A percentile compares a stretch with the other conserved stretches of the same genome.
phyloP scores from a whole-genome alignment of 2,113 vertebrate genomes.

The Microcebus lehilahytsara region DNA sequence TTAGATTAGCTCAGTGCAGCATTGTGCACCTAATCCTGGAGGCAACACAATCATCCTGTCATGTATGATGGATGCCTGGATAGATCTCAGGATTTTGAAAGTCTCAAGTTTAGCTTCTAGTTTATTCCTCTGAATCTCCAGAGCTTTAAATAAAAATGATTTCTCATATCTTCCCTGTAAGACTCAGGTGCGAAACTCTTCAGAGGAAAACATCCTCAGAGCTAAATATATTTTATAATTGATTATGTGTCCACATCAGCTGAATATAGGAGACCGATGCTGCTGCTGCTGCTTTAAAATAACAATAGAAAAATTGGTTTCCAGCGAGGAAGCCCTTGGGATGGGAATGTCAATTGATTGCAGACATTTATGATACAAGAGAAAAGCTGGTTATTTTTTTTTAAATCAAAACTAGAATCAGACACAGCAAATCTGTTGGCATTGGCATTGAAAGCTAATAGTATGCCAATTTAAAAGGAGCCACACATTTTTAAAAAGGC shows the following conservation, averaged over 20 bases:
- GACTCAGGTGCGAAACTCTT: slow-evolving; percentile 61
- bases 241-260: slow-evolving; percentile 3
- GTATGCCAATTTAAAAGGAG: not conserved
- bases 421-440: not conserved
- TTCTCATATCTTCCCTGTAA: slow-evolving; percentile 55
- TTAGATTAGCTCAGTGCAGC: slow-evolving; percentile 45
- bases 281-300: not conserved
- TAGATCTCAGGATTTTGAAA: slow-evolving; percentile 66
- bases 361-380: not conserved
- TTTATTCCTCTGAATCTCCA: slow-evolving; percentile 77
- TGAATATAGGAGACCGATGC: not conserved
- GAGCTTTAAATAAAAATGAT: slow-evolving; percentile 64
- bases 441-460: not conserved
- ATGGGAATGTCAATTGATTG: not conserved
- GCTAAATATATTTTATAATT: slow-evolving; percentile 44
- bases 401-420: slow-evolving; percentile 24
- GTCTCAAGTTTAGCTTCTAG: slow-evolving; percentile 71
- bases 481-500: not conserved
- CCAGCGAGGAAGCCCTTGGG: not conserved
- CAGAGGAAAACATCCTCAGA: slow-evolving; percentile 41
- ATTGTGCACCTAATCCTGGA: slow-evolving; percentile 14
- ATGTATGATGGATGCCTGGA: slow-evolving; percentile 57
- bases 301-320: not conserved
- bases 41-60: slow-evolving; percentile 65
- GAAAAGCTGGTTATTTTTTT: not conserved